phyloP scores from a whole-genome alignment of 1,140 invertebrate species.

The Eumaeus atala region DNA sequence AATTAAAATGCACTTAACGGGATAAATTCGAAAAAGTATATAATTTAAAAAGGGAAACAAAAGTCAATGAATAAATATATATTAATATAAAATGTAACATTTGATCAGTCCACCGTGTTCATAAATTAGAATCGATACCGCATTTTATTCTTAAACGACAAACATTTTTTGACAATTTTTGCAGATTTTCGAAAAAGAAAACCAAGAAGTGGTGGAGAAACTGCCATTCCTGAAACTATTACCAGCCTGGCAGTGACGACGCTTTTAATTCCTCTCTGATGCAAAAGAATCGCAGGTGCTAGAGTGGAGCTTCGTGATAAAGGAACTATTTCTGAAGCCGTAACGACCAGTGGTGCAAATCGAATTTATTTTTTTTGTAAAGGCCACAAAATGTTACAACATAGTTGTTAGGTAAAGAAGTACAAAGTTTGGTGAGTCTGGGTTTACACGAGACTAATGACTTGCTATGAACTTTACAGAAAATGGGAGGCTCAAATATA shows the following conservation, averaged over 20 bases:
- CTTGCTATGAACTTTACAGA: too few relatives aligned
- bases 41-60: slow-evolving; percentile 20
- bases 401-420: too few relatives aligned
- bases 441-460: too few relatives aligned
- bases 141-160: slow-evolving; percentile 1
- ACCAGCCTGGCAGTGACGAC: not conserved
- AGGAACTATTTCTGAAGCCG: not conserved
- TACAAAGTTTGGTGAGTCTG: not conserved
- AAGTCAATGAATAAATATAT: slow-evolving; percentile 33
- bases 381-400: not conserved
- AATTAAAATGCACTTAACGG: slow-evolving; percentile 54
- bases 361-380: not conserved
- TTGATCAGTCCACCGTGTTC: too few relatives aligned
- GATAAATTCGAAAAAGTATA: not conserved
- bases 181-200: not conserved
- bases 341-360: not conserved
- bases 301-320: not conserved
- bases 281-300: not conserved
- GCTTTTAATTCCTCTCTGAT: not conserved
- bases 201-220: not conserved
- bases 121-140: slow-evolving; percentile 14
- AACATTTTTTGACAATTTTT: slow-evolving; percentile 24
- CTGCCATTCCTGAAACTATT: slow-evolving; percentile 1
- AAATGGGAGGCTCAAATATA: too few relatives aligned
- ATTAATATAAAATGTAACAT: slow-evolving; percentile 3